These are phyloP conservation scores for Platycheirus albimanus DNA, from an alignment of 2,888 invertebrate genomes.

Conservation along the genomic window DNA sequence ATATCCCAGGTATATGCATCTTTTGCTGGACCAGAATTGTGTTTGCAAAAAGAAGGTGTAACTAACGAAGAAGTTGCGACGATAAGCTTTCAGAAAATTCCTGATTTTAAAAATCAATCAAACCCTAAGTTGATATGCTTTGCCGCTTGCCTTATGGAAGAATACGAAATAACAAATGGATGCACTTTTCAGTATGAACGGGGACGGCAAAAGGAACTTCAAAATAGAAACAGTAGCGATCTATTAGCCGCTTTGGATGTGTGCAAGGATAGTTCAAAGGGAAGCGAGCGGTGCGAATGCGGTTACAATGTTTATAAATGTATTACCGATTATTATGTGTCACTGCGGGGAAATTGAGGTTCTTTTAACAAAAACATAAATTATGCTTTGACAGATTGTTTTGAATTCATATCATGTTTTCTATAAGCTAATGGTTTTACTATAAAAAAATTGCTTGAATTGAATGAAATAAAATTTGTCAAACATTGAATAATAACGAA, in stretches of 20 bases:
- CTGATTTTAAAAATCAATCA: not conserved
- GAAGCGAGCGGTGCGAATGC: not conserved
- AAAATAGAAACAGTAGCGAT: too few relatives aligned
- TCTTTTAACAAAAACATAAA: too few relatives aligned
- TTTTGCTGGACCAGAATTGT: not conserved
- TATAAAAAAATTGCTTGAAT: too few relatives aligned
- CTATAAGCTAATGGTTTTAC: too few relatives aligned
- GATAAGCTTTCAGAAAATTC: not conserved
- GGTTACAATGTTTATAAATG: constrained; percentile 17
- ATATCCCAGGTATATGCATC: too few relatives aligned
- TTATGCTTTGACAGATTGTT: too few relatives aligned
- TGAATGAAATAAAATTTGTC: too few relatives aligned
- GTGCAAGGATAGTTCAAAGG: constrained; percentile 1
- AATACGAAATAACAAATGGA: not conserved
- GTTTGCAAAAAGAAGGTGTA: not conserved
- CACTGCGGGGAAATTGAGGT: too few relatives aligned
- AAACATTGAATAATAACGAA: too few relatives aligned
- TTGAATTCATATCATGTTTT: too few relatives aligned
- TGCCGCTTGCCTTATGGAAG: not conserved
- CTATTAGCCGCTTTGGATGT: not conserved
- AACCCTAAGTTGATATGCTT: constrained; percentile 1
- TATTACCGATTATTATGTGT: not conserved
- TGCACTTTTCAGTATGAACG: constrained; percentile 2
- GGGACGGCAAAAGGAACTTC: not conserved
- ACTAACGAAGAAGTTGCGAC: not conserved